Base-by-base conservation (phyloP, 2,888 invertebrate species). In the Bimastos eiseni region DNA sequence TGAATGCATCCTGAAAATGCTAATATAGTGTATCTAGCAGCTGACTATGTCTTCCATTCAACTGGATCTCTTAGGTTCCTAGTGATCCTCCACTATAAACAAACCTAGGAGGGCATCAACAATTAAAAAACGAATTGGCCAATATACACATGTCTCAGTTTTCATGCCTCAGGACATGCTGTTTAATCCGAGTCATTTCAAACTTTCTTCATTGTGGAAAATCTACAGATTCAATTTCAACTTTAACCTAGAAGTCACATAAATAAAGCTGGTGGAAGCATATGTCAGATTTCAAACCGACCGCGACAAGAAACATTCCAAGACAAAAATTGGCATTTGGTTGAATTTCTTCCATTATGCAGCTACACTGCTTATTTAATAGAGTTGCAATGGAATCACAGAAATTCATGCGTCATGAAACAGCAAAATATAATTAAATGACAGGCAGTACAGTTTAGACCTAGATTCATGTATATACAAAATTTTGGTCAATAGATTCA, bases 101-200 rank as follows among this genome's bases (percentile, higher is more conserved):
- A 55, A n/a, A 70, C 30, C 70, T 70, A 70, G 70, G 70, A 70
- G 70, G n/a, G 70, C 70, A 70, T 70, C 13, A 70, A 70, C 70
- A 70, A 70, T 70, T 49, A 70, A 70, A 70, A 70, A 70, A 4
- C 70, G 30, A 24, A 55, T 55, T 55, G 55, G 70, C 70, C 70
- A 70, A 70, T 70, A 70, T 70, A n/a, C n/a, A 70, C 49, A 70
- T n/a, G 70, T 70, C 30, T 70, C n/a, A n/a, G 70, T 70, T 70
- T 49, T 70, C 70, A 70, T n/a, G 70, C 70, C 30, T 70, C 70
- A n/a, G 70, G 70, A 70, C n/a, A 70, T n/a, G n/a, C 30, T n/a
- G 70, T n/a, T n/a, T 30, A 11, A 17, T 70, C 30, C 8, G 70
- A 30, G 30, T n/a, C 70, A 70, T 44, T 19, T 44, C 44, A 44